Percentiles rank a stretch among this genome's conserved stretches.
Evolutionary conservation across 2,113 vertebrate genomes (phyloP).

Genomic region (Potamarius usumacintae): DNA sequence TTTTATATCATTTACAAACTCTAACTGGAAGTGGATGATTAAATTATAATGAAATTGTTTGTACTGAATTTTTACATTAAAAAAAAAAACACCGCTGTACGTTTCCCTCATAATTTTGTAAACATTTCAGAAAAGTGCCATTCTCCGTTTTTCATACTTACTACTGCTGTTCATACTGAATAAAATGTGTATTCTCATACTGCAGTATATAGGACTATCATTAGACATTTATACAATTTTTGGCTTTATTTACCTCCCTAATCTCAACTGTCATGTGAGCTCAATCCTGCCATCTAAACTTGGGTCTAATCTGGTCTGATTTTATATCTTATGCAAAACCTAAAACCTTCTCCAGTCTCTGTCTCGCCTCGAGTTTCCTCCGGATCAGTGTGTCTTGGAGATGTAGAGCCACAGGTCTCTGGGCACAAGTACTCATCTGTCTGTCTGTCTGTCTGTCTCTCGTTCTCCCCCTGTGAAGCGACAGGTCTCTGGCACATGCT

Average conservation of each 20-base stretch:
- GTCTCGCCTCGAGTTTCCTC: constrained; percentile 11
- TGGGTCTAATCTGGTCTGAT: constrained; percentile 4
- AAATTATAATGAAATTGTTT: not conserved
- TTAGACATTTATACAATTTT: not conserved
- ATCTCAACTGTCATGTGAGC: not conserved
- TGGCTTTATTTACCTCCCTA: not conserved
- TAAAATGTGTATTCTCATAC: not conserved
- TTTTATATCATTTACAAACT: not conserved
- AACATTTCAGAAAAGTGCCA: not conserved
- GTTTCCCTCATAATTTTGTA: not conserved
- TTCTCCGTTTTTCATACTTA: not conserved
- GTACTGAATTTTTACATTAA: not conserved
- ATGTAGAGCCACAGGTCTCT: constrained; percentile 11
- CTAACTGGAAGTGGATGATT: not conserved
- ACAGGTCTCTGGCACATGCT: constrained; percentile 6
- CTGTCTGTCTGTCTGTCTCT: not conserved
- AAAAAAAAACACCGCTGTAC: not conserved
- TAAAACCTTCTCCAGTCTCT: not conserved
- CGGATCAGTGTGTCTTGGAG: constrained; percentile 6
- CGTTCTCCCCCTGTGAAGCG: constrained; percentile 20
- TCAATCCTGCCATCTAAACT: not conserved
- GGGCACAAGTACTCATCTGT: constrained; percentile 17
- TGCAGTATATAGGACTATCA: not conserved
- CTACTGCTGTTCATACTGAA: not conserved
- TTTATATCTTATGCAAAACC: constrained; percentile 14